phyloP scores from a whole-genome alignment of 2,113 vertebrate species.

The Percopsis transmontana region DNA sequence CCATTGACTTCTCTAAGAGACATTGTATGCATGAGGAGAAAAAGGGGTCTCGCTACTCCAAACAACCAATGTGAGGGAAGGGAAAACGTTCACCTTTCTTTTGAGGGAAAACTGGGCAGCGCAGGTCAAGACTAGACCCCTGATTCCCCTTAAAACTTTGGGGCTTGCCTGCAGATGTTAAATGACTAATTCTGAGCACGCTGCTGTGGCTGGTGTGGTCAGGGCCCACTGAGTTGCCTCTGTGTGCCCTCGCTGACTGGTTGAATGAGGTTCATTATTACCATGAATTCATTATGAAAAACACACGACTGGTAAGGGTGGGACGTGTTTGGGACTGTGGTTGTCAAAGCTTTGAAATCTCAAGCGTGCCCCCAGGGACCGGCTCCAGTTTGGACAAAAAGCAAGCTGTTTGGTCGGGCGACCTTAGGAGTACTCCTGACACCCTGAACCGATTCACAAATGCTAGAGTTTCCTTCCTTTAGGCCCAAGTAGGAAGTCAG shows the following conservation, averaged over 20 bases:
- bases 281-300: slow-evolving; percentile 36
- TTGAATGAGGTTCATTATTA: slow-evolving; percentile 31
- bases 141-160: slow-evolving; percentile 15
- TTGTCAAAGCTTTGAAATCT: not conserved
- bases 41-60: not conserved
- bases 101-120: not conserved
- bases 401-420: slow-evolving; percentile 22
- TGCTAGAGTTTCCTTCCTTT: slow-evolving; percentile 47
- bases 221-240: slow-evolving; percentile 39
- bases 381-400: slow-evolving; percentile 10
- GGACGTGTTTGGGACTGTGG: slow-evolving; percentile 33
- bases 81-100: slow-evolving; percentile 30
- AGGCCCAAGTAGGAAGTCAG: slow-evolving; percentile 25
- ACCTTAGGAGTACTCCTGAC: slow-evolving; percentile 18
- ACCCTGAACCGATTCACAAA: slow-evolving; percentile 34
- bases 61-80: not conserved
- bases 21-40: not conserved
- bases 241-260: slow-evolving; percentile 49
- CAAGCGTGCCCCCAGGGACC: slow-evolving; percentile 1
- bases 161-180: slow-evolving; percentile 34
- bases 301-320: slow-evolving; percentile 41
- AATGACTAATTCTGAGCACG: slow-evolving; percentile 46
- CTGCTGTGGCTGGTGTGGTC: slow-evolving; percentile 4
- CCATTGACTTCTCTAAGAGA: not conserved
- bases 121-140: slow-evolving; percentile 10